A percentile compares a stretch with the other conserved stretches of the same genome.
Conservation (phyloP, 2,888 invertebrate species). For the Ophioninae sp. region DNA sequence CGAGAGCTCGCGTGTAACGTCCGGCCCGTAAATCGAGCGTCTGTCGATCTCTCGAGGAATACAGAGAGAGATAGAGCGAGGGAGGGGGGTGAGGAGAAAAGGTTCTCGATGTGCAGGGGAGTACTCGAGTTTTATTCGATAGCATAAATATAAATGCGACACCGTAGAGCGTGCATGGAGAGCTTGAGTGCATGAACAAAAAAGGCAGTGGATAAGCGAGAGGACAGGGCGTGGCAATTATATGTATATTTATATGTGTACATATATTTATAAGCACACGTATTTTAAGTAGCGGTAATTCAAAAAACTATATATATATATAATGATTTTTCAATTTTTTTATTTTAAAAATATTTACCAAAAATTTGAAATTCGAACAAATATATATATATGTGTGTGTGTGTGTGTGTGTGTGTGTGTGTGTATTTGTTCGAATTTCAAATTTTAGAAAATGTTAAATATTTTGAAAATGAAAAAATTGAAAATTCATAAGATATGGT, state of each 20-base stretch:
- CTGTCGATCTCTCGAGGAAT: slow-evolving; percentile 35
- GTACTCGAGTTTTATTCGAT: slow-evolving; percentile 48
- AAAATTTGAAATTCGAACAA: too few species aligned
- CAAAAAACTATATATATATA: not conserved
- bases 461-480: too few species aligned
- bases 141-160: slow-evolving; percentile 55
- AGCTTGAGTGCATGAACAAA: slow-evolving; percentile 31
- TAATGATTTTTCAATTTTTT: too few species aligned
- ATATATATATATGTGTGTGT: not conserved
- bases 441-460: too few species aligned
- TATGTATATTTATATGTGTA: slow-evolving; percentile 6
- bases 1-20: slow-evolving; percentile 36
- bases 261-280: not conserved
- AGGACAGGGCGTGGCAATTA: slow-evolving; percentile 26
- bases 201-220: slow-evolving; percentile 37
- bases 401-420: too few species aligned
- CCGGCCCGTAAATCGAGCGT: slow-evolving; percentile 48
- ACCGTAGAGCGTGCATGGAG: slow-evolving; percentile 46
- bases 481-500: too few species aligned
- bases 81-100: slow-evolving; percentile 19
- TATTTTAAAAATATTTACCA: too few species aligned
- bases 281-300: not conserved
- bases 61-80: slow-evolving; percentile 3
- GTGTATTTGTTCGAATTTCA: too few species aligned
- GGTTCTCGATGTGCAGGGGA: slow-evolving; percentile 11